Conservation (phyloP, 2,113 vertebrate genomes). For the Xiphorhynchus elegans region DNA sequence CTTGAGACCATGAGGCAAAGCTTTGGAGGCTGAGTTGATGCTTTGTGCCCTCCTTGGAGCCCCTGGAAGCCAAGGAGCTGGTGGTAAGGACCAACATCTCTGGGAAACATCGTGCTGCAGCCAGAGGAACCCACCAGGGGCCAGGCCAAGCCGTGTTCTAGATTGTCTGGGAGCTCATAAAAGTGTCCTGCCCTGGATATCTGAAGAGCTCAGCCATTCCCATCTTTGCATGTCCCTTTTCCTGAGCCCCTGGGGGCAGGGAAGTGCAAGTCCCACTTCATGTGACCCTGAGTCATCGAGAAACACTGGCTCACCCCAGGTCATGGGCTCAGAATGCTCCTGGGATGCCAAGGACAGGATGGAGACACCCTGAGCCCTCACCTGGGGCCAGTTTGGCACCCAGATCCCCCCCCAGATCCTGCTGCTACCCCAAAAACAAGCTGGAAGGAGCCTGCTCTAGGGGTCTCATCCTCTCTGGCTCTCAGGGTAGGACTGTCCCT, state of each 20-base stretch:
- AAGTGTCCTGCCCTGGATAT: background rate
- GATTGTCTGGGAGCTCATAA: background rate
- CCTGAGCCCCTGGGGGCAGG: background rate
- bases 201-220: background rate
- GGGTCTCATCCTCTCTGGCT: background rate
- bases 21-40: background rate
- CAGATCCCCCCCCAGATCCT: background rate
- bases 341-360: background rate
- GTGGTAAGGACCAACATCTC: background rate
- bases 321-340: background rate
- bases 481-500: background rate
- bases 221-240: background rate
- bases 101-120: background rate
- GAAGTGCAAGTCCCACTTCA: background rate
- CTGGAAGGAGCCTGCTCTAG: background rate
- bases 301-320: background rate
- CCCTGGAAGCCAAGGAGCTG: background rate
- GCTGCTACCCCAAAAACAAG: background rate
- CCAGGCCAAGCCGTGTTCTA: background rate
- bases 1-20: background rate
- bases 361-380: background rate
- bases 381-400: rapidly evolving
- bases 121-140: background rate
- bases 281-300: background rate
- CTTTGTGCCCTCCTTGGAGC: too few relatives aligned